Conservation (phyloP, 2,888 invertebrate genomes). For the Clunio marinus region DNA sequence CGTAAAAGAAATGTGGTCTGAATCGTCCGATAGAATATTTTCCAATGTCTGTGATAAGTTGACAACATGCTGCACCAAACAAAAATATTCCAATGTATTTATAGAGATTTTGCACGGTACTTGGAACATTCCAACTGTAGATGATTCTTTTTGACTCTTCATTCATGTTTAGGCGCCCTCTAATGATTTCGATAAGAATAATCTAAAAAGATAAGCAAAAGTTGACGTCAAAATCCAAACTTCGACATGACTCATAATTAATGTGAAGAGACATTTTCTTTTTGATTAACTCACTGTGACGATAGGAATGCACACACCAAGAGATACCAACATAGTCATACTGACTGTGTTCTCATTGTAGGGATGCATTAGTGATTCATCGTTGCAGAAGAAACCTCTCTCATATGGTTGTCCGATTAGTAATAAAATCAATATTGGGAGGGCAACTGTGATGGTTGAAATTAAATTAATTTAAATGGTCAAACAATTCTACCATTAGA, state of each 20-base stretch:
- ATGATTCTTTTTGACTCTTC: slow-evolving; percentile 56
- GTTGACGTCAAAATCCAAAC: background rate
- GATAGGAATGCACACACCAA: slow-evolving; percentile 70
- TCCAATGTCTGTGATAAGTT: slow-evolving; percentile 84
- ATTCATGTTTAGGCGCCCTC: slow-evolving; percentile 53
- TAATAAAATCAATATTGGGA: slow-evolving; percentile 68
- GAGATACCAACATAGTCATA: slow-evolving; percentile 69
- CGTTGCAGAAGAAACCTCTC: slow-evolving; percentile 94
- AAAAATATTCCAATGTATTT: slow-evolving; percentile 74
- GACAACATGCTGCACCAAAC: slow-evolving; percentile 80
- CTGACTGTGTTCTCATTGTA: slow-evolving; percentile 78
- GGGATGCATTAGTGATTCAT: slow-evolving; percentile 86
- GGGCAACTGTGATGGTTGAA: slow-evolving; percentile 67
- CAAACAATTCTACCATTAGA: background rate
- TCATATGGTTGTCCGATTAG: slow-evolving; percentile 70
- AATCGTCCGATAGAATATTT: slow-evolving; percentile 91
- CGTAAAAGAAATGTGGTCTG: slow-evolving; percentile 87
- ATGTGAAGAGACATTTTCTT: background rate
- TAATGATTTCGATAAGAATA: slow-evolving; percentile 61
- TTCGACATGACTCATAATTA: too few relatives aligned
- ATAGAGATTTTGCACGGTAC: slow-evolving; percentile 71
- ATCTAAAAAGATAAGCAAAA: slow-evolving; percentile 56
- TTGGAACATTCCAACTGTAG: slow-evolving; percentile 56
- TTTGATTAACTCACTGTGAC: slow-evolving; percentile 62
- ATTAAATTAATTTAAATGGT: background rate